Conservation (phyloP, 1,140 invertebrate genomes). For the Lerema accius region DNA sequence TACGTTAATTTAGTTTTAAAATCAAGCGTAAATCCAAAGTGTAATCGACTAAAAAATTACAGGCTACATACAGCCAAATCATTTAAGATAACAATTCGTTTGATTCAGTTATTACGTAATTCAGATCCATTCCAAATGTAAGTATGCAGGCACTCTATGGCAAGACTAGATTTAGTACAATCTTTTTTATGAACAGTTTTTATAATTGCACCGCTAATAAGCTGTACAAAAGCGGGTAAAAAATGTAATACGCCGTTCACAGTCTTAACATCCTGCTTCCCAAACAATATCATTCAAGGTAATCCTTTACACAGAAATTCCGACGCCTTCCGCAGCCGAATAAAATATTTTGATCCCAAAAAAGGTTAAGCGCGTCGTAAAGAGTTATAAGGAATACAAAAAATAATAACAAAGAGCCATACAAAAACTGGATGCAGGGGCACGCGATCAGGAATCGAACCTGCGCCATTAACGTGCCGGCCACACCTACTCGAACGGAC, state of each 20-base stretch:
- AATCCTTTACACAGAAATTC: conserved; percentile 38
- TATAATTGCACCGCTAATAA: neutral
- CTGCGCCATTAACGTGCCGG: conserved; percentile 63
- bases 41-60: too few species aligned
- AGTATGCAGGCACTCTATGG: neutral
- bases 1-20: too few species aligned
- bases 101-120: too few species aligned
- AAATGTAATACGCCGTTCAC: conserved; percentile 10
- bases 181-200: neutral
- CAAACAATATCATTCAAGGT: conserved; percentile 11
- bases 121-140: neutral
- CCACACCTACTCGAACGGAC: conserved; percentile 67
- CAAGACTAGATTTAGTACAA: neutral
- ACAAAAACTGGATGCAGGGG: conserved; percentile 52
- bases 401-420: conserved; percentile 44
- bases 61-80: too few species aligned
- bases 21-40: too few species aligned
- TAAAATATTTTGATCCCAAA: conserved; percentile 28
- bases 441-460: conserved; percentile 69
- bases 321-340: conserved; percentile 29
- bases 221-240: neutral
- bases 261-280: conserved; percentile 9
- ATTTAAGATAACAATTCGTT: too few species aligned
- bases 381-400: conserved; percentile 36
- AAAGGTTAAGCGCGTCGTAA: conserved; percentile 36